phyloP scores from a whole-genome alignment of 2,888 invertebrate species.

The Andrena haemorrhoa region DNA sequence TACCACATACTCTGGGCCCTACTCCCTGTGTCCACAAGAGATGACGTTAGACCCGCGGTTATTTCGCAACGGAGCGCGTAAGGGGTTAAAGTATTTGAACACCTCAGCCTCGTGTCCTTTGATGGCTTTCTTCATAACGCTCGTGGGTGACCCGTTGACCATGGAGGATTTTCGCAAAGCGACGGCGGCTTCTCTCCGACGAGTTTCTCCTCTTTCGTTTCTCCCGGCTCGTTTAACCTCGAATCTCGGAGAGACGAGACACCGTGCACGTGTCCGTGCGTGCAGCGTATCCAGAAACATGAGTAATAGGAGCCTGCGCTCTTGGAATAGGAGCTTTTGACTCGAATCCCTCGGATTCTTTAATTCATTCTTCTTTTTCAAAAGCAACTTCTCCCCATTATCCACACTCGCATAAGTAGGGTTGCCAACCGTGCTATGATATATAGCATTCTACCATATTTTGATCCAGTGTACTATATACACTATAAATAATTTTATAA shows the following conservation, averaged over 20 bases:
- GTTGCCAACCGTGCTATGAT: too few species aligned
- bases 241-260: slow-evolving; percentile 31
- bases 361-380: not conserved
- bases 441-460: too few species aligned
- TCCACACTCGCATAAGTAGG: too few species aligned
- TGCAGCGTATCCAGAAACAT: slow-evolving; percentile 17
- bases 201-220: slow-evolving; percentile 62
- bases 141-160: slow-evolving; percentile 61
- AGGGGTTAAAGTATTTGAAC: slow-evolving; percentile 41
- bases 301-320: slow-evolving; percentile 35
- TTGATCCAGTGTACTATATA: too few species aligned
- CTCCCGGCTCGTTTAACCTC: slow-evolving; percentile 56
- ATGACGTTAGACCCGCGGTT: slow-evolving; percentile 4
- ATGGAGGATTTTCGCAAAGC: slow-evolving; percentile 59
- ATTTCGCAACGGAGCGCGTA: slow-evolving; percentile 37
- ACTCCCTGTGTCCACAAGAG: not conserved
- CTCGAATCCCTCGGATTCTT: not conserved
- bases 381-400: not conserved
- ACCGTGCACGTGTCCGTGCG: not conserved
- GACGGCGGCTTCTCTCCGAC: slow-evolving; percentile 23
- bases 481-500: too few species aligned
- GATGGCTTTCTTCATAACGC: slow-evolving; percentile 17
- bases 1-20: not conserved
- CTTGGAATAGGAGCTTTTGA: slow-evolving; percentile 17
- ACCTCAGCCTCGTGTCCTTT: slow-evolving; percentile 26